Base-by-base conservation (phyloP, 2,113 vertebrate species). In the Apaloderma vittatum region DNA sequence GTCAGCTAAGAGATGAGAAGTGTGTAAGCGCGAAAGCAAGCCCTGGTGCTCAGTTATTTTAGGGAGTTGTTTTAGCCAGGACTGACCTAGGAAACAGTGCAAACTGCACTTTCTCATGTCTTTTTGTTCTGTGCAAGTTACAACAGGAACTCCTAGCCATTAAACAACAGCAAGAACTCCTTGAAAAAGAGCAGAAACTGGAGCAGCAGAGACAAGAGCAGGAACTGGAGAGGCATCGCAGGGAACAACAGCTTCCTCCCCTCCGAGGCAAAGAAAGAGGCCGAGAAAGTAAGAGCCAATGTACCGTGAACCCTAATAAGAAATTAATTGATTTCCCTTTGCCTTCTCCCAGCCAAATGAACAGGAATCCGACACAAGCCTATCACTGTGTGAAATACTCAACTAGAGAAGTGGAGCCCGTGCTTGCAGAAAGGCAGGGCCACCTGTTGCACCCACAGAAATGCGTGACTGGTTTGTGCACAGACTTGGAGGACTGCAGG, bases 61-160 rank as follows among this genome's bases (percentile, higher is more conserved):
- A 43, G 57, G 61, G 75, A 59, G 19, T 57, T 61, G 18, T 87
- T 94, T 91, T 93, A 96, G 68, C 90, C 72, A 85, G 61, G 43
- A 36, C 70, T 97, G 82, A 95, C 85, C 80, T 90, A 80, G 88
- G 93, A 97, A 96, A 48, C 79, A 66, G 51, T 93, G 79, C 83
- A 96, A 96, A 94, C 92, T 97, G 94, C 97, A 92, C 90, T 96
- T 97, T 96, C 98, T 98, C 96, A 98, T 97, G 97, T 98, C 92
- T 98, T 97, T 98, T 96, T 97, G 94, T 98, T 98, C 96, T 98
- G 96, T 97, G 96, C 97, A 98, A 99, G 99, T 98, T 99, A 96
- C 99, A 99, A 98, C 99, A 99, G 98, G 99, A 99, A 98, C 98
- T 99, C 90, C 99, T 99, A 98, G 98, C 98, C 96, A 99, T 99